Percentiles rank a stretch among this genome's conserved stretches.
phyloP scores from a whole-genome alignment of 2,113 vertebrate species.

The Gracilinanus agilis region DNA sequence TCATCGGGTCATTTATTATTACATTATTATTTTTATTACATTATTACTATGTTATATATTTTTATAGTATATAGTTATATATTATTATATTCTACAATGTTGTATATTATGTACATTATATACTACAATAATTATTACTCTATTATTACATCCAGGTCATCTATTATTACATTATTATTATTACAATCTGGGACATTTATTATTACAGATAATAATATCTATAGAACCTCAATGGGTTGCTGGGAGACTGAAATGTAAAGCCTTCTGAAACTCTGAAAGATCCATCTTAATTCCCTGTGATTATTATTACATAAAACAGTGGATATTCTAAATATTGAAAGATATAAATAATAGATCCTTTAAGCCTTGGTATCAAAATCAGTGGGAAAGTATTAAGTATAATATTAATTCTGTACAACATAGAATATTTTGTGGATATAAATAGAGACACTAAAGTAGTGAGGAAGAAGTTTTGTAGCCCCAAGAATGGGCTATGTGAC shows the following conservation, averaged over 20 bases:
- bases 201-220: neutral
- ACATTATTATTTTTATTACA: no score
- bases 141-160: no score
- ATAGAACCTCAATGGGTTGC: neutral
- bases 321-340: neutral
- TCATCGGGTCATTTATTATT: neutral
- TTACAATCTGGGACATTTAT: no score
- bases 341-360: neutral
- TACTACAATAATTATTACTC: no score
- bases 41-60: no score
- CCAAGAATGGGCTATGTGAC: neutral
- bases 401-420: neutral
- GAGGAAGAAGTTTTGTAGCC: neutral
- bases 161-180: no score
- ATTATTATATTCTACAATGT: no score
- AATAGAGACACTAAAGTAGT: neutral
- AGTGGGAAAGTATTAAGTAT: neutral
- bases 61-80: no score
- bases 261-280: neutral
- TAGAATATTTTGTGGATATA: neutral
- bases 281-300: neutral
- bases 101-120: no score
- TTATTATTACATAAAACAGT: neutral
- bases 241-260: neutral
- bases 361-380: neutral